Conservation (phyloP, 2,797 vertebrate genomes). For the Carduelis carduelis region DNA sequence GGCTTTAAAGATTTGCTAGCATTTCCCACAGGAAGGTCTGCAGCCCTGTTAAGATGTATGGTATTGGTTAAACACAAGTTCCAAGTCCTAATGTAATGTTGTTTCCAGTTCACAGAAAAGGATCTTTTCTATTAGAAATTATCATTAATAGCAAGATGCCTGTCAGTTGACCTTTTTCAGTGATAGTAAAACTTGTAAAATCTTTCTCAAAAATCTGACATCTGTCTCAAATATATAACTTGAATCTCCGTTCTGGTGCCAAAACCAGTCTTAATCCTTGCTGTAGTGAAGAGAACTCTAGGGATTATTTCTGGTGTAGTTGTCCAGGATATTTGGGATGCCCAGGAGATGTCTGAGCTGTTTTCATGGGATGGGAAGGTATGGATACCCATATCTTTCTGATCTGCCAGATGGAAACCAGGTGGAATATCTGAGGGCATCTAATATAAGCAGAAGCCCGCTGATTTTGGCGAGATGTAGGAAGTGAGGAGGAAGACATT, state of each 20-base stretch:
- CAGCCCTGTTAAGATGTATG: background rate
- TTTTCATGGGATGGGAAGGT: background rate
- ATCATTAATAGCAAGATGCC: background rate
- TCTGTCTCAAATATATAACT: background rate
- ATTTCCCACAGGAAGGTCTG: background rate
- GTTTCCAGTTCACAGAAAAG: background rate
- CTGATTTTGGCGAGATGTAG: background rate
- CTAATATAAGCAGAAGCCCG: background rate
- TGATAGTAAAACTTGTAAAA: background rate
- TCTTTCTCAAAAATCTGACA: background rate
- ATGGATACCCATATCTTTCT: background rate
- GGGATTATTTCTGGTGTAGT: background rate
- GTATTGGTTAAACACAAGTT: background rate
- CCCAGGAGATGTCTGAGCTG: background rate
- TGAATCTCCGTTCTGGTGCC: background rate
- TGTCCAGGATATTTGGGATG: background rate
- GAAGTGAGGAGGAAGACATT: background rate
- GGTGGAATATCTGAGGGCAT: background rate
- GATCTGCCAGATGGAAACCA: background rate
- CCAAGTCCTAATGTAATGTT: background rate
- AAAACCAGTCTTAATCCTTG: background rate
- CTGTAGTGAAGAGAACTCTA: background rate
- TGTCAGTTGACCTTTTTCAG: conserved; percentile 16
- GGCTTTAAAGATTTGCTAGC: conserved; percentile 1
- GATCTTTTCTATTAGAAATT: background rate